phyloP scores from a whole-genome alignment of 35 echinoderm and acorn worm genomes.

The Apostichopus japonicus region DNA sequence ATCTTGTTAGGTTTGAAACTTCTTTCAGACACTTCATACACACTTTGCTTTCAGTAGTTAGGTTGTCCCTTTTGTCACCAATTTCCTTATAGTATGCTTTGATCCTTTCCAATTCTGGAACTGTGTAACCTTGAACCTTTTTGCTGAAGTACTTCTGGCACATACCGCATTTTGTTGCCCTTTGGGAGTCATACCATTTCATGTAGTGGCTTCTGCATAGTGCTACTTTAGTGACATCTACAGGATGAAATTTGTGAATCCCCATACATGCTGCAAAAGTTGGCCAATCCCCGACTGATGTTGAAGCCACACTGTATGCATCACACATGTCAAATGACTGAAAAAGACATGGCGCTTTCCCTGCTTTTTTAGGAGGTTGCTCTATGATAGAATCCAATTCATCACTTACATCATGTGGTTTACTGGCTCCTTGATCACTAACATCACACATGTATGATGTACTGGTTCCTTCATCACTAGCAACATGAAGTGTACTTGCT shows the following conservation, averaged over 20 bases:
- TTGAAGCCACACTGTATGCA: not conserved
- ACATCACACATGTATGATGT: too few relatives aligned
- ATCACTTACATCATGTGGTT: too few relatives aligned
- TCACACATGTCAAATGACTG: not conserved
- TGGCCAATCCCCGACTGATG: not conserved
- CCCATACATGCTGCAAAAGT: not conserved
- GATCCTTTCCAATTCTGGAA: not conserved
- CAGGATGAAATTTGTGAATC: not conserved
- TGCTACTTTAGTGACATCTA: not conserved
- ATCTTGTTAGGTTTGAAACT: not conserved
- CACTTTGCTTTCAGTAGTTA: not conserved
- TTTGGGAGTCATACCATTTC: not conserved
- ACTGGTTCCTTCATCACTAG: too few relatives aligned
- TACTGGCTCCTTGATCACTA: too few relatives aligned
- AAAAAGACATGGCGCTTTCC: not conserved
- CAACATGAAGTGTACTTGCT: too few relatives aligned
- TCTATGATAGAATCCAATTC: too few relatives aligned
- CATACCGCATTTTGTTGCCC: not conserved
- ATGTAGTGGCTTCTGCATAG: not conserved
- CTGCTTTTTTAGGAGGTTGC: not conserved
- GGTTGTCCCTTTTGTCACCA: not conserved
- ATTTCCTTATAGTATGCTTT: conserved; percentile 11
- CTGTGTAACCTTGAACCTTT: not conserved
- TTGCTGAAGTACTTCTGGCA: not conserved
- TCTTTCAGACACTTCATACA: not conserved